Conservation (phyloP, 2,888 invertebrate genomes). For the Drosophila affinis region DNA sequence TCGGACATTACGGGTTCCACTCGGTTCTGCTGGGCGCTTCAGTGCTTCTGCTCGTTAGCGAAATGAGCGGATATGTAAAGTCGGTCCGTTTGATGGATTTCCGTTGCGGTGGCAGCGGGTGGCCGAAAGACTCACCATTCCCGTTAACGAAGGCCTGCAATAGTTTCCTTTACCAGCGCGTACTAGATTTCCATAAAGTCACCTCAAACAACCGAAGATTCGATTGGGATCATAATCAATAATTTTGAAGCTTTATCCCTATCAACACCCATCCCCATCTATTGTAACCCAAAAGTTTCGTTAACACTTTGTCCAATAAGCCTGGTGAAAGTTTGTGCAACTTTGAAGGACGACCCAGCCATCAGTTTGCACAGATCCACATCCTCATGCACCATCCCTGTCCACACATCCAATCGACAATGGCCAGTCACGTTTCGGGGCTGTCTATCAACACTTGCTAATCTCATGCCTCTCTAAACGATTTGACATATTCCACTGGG, state of each 20-base stretch:
- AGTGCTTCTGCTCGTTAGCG: conserved; percentile 61
- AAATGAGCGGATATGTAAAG: conserved; percentile 48
- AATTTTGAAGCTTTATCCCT: neutral
- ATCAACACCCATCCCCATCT: neutral
- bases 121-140: conserved; percentile 9
- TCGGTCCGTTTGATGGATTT: conserved; percentile 39
- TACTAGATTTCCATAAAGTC: neutral
- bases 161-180: neutral
- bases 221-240: too few species aligned
- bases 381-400: neutral
- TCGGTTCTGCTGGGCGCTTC: conserved; percentile 27
- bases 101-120: neutral
- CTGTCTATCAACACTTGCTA: conserved; percentile 54
- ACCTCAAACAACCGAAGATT: neutral
- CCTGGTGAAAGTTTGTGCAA: conserved; percentile 21
- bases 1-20: conserved; percentile 2
- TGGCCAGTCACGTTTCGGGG: conserved; percentile 45
- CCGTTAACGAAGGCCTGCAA: conserved; percentile 7
- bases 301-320: conserved; percentile 7
- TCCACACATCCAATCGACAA: conserved; percentile 34
- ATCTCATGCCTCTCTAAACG: conserved; percentile 49
- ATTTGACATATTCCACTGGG: conserved; percentile 64
- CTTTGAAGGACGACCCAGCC: conserved; percentile 36
- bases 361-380: conserved; percentile 25
- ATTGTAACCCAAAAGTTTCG: conserved; percentile 17